These are phyloP conservation scores for Gopherus flavomarginatus DNA, from an alignment of 2,113 vertebrate genomes.

Conservation along the genomic window DNA sequence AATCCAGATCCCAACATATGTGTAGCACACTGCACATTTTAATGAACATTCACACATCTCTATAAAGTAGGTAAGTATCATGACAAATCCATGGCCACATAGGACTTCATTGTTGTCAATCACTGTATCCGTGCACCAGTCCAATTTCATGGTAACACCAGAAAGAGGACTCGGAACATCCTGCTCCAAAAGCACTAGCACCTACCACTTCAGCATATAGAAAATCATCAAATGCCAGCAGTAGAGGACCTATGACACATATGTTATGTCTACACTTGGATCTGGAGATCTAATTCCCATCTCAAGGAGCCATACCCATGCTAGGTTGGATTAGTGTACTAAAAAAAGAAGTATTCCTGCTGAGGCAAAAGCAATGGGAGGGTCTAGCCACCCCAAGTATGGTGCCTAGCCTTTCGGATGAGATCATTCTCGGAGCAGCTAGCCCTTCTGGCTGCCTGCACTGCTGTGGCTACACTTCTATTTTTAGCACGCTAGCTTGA, in stretches of 20 bases:
- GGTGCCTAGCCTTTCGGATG: too few relatives aligned
- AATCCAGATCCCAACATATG: not conserved
- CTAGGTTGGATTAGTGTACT: too few relatives aligned
- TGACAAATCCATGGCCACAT: not conserved
- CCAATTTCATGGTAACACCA: not conserved
- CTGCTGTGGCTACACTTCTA: not conserved
- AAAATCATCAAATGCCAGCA: not conserved
- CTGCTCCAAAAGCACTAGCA: not conserved
- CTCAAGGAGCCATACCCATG: too few relatives aligned
- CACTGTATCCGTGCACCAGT: not conserved
- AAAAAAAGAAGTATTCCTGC: too few relatives aligned
- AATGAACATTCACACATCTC: not conserved
- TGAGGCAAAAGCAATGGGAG: too few relatives aligned
- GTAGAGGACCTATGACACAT: not conserved
- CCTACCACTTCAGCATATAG: not conserved
- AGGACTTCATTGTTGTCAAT: not conserved
- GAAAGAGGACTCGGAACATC: not conserved
- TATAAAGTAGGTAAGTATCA: not conserved
- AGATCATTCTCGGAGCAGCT: not conserved
- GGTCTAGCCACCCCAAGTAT: too few relatives aligned
- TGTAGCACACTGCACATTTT: not conserved
- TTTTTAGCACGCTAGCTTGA: not conserved
- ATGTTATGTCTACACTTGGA: not conserved
- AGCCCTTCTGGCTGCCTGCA: not conserved
- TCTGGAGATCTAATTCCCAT: not conserved